Base-by-base conservation (phyloP, 2,888 invertebrate genomes). In the Parochlus steinenii region DNA sequence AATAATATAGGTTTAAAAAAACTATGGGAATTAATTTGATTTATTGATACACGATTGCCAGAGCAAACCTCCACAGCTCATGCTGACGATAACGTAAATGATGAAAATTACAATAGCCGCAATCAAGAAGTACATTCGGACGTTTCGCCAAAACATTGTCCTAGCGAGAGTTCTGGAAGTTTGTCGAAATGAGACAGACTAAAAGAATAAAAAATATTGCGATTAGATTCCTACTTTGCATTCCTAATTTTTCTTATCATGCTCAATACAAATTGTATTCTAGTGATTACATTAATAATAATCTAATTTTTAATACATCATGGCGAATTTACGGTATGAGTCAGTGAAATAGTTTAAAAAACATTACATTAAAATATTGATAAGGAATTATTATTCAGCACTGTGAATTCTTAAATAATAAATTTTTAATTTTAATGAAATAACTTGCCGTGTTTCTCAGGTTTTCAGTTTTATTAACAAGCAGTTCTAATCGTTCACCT, bases 391-490 rank as follows among this genome's bases (percentile, higher is more conserved):
- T 33, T 8, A 40, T n/a, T n/a, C n/a, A n/a, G n/a, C 16, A 33
- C 39, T 26, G 25, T 33, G 30, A 20, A 38, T 25, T 5, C 16
- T 6, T 27, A 8, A 8, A 37, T 18, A 26, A 25, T 33, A 19
- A 33, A 37, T 29, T 12, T 32, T 37, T 38, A 30, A 50, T 40
- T 39, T 39, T 33, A 15, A 37, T 30, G 24, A 34, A 34, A 38
- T 10, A 45, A 67, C 81, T 75, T 67, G 90, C 90, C 57, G 74
- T 79, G 41, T 78, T 74, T 50, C 76, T 80, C 44, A 95, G 69
- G 58, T 83, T 83, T 54, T 92, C 87, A 32, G 93, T 81, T 65
- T 92, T 92, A 55, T 89, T 78, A 6, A 93, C 79, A 36, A 95
- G 66, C 34, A 93, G 62, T 55, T 93, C 92, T 45, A 95, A 61